Evolutionary conservation across 2,797 vertebrate genomes (phyloP).

Genomic region (Sebastes wilsoni): DNA sequence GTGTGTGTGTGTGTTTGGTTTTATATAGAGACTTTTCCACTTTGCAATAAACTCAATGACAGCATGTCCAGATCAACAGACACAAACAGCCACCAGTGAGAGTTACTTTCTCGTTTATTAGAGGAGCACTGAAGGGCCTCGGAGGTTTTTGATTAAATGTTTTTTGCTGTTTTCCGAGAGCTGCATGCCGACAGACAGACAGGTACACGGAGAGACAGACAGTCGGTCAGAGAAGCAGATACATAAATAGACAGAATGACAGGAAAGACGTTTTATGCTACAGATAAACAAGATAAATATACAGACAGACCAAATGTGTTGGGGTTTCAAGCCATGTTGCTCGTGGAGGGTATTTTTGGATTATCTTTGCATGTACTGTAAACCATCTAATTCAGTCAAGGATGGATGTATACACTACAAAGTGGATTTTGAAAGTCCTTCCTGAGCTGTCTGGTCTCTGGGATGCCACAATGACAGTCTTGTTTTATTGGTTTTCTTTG

Average conservation of each 20-base stretch:
- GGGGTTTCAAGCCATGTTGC: conserved; percentile 28
- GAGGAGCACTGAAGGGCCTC: conserved; percentile 15
- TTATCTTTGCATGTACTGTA: conserved; percentile 57
- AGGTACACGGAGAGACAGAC: neutral
- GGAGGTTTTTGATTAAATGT: conserved; percentile 28
- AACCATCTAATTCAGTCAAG: conserved; percentile 67
- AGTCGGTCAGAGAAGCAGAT: neutral
- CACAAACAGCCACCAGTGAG: conserved; percentile 26
- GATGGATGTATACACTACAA: conserved; percentile 59
- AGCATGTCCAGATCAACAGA: conserved; percentile 44
- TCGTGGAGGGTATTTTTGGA: conserved; percentile 58
- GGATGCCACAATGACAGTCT: conserved; percentile 80
- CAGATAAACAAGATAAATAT: conserved; percentile 54
- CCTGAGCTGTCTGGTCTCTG: conserved; percentile 60
- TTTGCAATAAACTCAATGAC: conserved; percentile 58
- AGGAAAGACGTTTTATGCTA: conserved; percentile 18
- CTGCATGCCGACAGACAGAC: neutral
- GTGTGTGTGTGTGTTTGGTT: conserved; percentile 34
- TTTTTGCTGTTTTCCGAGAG: neutral
- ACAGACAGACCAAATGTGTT: conserved; percentile 33
- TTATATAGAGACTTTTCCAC: conserved; percentile 50
- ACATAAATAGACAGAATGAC: conserved; percentile 12
- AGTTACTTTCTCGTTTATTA: conserved; percentile 45
- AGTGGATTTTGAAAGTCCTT: conserved; percentile 59
- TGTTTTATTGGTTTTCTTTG: conserved; percentile 81